Evolutionary conservation across 2,797 vertebrate species (phyloP), one percentile per base, ranked within the genome.

Genomic region (Coregonus sp.): DNA sequence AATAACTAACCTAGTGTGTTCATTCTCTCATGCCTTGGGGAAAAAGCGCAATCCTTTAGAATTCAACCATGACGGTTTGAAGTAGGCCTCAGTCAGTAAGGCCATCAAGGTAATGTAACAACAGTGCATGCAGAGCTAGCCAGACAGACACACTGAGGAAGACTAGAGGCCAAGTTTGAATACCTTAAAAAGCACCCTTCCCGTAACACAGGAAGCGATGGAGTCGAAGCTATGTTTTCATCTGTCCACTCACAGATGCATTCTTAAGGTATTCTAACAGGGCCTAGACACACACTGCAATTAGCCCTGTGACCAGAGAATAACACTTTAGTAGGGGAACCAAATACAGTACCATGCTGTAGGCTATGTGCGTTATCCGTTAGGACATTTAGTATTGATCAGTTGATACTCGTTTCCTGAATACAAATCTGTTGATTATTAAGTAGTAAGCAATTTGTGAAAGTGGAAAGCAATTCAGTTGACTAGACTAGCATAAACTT

Each of bases 31-130:
- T 94, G 91, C 89, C 84, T 67, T 66, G 82, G 87, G 87, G 86
- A 84, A 80, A 89, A 97, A 98, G 97, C 94, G 92, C 95, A 98
- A 98, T 95, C 97, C 97, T 54, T 98, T 98, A 97, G 96, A 97
- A 91, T 96, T 96, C 96, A 97, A 97, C 93, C 94, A 93, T 75
- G 92, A 95, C 81, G 95, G 94, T 92, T 94, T 96, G 95, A 98
- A 94, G 97, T 97, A 96, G 94, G 84, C 95, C 92, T 95, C 95
- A 91, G 82, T 96, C 95, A 95, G 92, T 95, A 98, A 97, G 93
- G 95, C 95, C 85, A 88, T 97, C 54, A 97, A 99, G 97, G 98
- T 99, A 99, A 98, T 89, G 80, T 81, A 61, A 61, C 59, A 81
- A 91, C 81, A 14, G 61, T 76, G 79, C 75, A 86, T 18, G n/a